Evolutionary conservation across 2,888 invertebrate species (phyloP).

Genomic region (Ormyrus labotus): DNA sequence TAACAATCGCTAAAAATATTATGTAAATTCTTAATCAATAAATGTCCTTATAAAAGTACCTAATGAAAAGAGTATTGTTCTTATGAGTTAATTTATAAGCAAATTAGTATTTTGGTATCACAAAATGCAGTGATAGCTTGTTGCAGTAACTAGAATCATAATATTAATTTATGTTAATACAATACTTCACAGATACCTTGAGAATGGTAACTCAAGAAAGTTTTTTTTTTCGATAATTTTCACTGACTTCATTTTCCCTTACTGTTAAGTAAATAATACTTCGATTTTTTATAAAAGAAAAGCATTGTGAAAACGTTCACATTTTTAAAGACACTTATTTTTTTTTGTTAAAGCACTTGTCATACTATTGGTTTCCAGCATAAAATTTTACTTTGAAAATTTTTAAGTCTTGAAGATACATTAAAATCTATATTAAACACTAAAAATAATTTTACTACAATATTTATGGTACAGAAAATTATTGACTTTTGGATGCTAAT

Average conservation of each 20-base stretch:
- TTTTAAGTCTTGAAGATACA: conserved; percentile 7
- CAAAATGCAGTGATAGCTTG: conserved; percentile 4
- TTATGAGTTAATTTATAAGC: conserved; percentile 23
- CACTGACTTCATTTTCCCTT: conserved; percentile 5
- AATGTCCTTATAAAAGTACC: conserved; percentile 60
- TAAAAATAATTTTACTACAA: conserved; percentile 28
- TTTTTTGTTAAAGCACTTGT: conserved; percentile 17
- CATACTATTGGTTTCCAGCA: background rate
- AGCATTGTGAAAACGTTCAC: conserved; percentile 24
- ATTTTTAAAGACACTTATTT: conserved; percentile 44
- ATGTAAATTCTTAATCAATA: conserved; percentile 64
- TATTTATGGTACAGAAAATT: conserved; percentile 4
- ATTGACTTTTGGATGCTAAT: conserved; percentile 11
- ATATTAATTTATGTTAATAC: conserved; percentile 5
- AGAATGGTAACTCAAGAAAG: conserved; percentile 38
- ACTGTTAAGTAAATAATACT: conserved; percentile 33
- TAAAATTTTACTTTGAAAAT: conserved; percentile 5
- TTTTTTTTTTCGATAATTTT: conserved; percentile 11
- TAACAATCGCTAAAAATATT: conserved; percentile 60
- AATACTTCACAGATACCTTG: conserved; percentile 18
- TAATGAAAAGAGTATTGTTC: conserved; percentile 52
- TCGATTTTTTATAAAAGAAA: conserved; percentile 29
- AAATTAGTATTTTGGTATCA: conserved; percentile 34
- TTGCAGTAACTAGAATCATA: background rate
- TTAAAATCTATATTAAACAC: conserved; percentile 20